Conservation (phyloP, 2,888 invertebrate genomes). For the Andricus quercusramuli region DNA sequence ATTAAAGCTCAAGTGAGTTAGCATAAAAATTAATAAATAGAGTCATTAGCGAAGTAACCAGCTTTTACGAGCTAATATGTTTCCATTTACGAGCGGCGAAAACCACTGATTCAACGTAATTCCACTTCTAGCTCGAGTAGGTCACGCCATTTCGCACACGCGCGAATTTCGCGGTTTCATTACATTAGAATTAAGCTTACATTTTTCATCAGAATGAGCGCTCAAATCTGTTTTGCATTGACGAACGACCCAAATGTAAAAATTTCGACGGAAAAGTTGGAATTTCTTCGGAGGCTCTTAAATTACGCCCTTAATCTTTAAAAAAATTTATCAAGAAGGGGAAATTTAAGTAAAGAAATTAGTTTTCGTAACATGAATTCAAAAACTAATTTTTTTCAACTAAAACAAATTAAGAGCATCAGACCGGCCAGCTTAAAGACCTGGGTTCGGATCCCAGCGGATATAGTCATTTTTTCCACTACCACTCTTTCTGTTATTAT, state of each 20-base stretch:
- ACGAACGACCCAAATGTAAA: not conserved
- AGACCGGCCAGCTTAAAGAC: no score
- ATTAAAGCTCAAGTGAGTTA: not conserved
- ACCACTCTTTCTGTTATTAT: no score
- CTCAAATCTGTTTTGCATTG: not conserved
- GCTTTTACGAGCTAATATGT: slow-evolving; percentile 19
- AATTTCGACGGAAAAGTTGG: not conserved
- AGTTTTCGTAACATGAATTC: no score
- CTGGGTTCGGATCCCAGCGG: no score
- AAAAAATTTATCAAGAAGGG: no score
- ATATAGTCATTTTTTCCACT: no score
- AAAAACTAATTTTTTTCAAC: no score
- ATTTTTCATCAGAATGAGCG: not conserved
- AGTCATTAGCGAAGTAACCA: slow-evolving; percentile 13
- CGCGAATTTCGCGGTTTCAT: not conserved
- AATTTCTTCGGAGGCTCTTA: not conserved
- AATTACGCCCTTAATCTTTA: no score
- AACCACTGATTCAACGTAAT: slow-evolving; percentile 36
- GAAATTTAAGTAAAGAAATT: no score
- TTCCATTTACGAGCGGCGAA: slow-evolving; percentile 14
- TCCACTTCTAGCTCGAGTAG: slow-evolving; percentile 9
- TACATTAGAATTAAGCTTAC: slow-evolving; percentile 2
- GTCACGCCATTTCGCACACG: not conserved
- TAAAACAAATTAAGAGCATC: no score
- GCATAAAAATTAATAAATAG: slow-evolving; percentile 21